Conservation (phyloP, 1,140 invertebrate species). For the Zaprionus ornatus region DNA sequence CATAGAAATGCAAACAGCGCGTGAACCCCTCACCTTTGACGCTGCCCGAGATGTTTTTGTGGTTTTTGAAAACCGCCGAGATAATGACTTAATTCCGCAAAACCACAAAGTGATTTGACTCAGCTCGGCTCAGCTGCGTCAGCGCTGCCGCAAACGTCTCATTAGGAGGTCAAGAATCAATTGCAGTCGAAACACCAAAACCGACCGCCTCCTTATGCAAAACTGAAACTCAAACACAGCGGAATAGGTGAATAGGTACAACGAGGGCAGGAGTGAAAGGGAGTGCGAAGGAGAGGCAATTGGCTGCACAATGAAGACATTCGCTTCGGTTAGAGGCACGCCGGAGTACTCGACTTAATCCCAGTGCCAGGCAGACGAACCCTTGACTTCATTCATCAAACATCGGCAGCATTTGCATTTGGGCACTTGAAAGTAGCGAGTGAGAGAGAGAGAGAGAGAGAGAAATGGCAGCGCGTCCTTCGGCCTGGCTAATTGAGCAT, state of each 20-base stretch:
- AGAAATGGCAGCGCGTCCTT: slow-evolving; percentile 47
- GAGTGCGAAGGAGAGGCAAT: slow-evolving; percentile 1
- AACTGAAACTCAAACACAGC: slow-evolving; percentile 22
- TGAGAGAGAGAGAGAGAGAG: too few relatives aligned
- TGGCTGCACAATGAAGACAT: slow-evolving; percentile 61
- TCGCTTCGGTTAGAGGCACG: slow-evolving; percentile 33
- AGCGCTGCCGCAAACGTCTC: slow-evolving; percentile 36
- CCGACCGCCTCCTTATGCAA: slow-evolving; percentile 36
- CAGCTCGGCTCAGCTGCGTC: slow-evolving; percentile 7
- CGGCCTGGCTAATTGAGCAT: slow-evolving; percentile 71
- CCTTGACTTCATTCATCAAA: slow-evolving; percentile 48
- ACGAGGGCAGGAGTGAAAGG: background rate
- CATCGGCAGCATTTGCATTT: slow-evolving; percentile 47
- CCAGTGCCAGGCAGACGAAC: slow-evolving; percentile 21
- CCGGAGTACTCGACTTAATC: slow-evolving; percentile 12
- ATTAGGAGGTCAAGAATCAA: slow-evolving; percentile 54
- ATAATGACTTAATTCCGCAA: slow-evolving; percentile 47
- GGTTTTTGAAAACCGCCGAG: slow-evolving; percentile 11
- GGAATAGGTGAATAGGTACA: background rate
- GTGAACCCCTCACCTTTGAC: slow-evolving; percentile 27
- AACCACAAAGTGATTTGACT: slow-evolving; percentile 23
- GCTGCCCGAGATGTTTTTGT: background rate
- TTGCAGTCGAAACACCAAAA: slow-evolving; percentile 42
- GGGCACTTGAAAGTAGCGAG: slow-evolving; percentile 8
- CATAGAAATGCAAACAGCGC: slow-evolving; percentile 23